Base-by-base conservation (phyloP, 1,140 invertebrate genomes). In the Caenorhabditis remanei region DNA sequence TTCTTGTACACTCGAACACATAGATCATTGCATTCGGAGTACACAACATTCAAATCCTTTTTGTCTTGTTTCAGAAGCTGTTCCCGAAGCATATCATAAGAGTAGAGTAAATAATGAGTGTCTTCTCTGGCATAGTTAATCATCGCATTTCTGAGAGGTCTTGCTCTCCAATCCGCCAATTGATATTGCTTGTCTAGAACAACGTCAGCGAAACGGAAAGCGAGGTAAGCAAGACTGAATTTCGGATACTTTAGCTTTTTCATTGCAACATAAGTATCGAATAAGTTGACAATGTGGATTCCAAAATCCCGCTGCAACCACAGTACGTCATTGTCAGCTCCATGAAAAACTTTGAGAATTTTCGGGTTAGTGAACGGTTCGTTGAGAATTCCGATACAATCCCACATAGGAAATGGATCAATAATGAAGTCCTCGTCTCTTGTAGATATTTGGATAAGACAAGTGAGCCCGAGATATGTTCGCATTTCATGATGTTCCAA, bases 241-340 rank as follows among this genome's bases (percentile, higher is more conserved):
- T 95, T 94, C 0, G 95, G 93, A 88, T 96, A 94, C n/a, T 95
- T 94, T 19, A 88, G 58, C 19, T 89, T 89, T 88, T 95, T 95
- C 0, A 96, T 95, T 0, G 97, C 97, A 91, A 96, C 95, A 92
- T 96, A 95, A 0, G 98, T 99, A 92, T 99, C 98, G 93, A 99
- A 99, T 95, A 99, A 95, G 90, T 98, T 98, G 0, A 99, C 97
- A 21, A 99, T 93, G 92, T 99, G 99, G 0, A 99, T 90, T 0
- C 96, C 96, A 85, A 99, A 95, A 94, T 99, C 98, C 67, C 96
- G 94, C 93, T 99, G 98, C 32, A 99, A 93, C 98, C 98, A 99
- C 32, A 95, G 93, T 50, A 99, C 94, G 93, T 99, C 98, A 65
- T 91, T 94, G 85, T 97, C 95, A 0, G 96, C 96, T 56, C 98